Base-by-base conservation (phyloP, 2,113 vertebrate species). In the Camarhynchus parvulus region DNA sequence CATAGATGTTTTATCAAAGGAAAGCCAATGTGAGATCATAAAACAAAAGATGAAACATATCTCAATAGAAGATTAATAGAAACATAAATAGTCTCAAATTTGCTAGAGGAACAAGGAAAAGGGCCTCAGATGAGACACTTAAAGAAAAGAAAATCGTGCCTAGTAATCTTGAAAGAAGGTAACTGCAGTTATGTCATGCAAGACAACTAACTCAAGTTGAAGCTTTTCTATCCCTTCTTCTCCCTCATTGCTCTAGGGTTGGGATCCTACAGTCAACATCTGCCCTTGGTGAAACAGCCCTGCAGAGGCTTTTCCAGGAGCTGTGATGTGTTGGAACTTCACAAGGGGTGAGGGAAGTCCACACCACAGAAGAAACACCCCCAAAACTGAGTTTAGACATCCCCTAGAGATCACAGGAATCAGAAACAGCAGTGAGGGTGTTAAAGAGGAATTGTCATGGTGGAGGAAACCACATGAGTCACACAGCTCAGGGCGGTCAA, bases 1-100 rank as follows among this genome's bases (percentile, higher is more conserved):
- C 52, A 89, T 66, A 87, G 20, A 10, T 64, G 16, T 67, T 90
- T 46, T 80, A 89, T 91, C 80, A 94, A 95, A 79, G 70, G 58
- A 69, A 89, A 88, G 10, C 3, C 22, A 75, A 16, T 61, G 44
- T 39, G 49, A 85, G 30, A 90, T 91, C 77, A 92, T 47, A 87
- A 75, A 72, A 72, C 0, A 0, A 50, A 94, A 89, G 59, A 81
- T 67, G 13, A 89, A 92, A 90, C 73, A 56, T 59, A 2, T 33
- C 49, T 76, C 83, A 53, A 58, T 35, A 73, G 41, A 88, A 85
- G 53, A 90, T 73, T 50, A 89, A 59, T 42, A 64, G 62, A 84
- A 87, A 87, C 62, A 75, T 63, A 72, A 64, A 28, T 75, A 58
- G 62, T 73, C 42, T 87, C 39, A 68, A 64, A 79, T 83, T 72